Evolutionary conservation across 2,113 vertebrate species (phyloP).

Genomic region (Dipodomys ordii): DNA sequence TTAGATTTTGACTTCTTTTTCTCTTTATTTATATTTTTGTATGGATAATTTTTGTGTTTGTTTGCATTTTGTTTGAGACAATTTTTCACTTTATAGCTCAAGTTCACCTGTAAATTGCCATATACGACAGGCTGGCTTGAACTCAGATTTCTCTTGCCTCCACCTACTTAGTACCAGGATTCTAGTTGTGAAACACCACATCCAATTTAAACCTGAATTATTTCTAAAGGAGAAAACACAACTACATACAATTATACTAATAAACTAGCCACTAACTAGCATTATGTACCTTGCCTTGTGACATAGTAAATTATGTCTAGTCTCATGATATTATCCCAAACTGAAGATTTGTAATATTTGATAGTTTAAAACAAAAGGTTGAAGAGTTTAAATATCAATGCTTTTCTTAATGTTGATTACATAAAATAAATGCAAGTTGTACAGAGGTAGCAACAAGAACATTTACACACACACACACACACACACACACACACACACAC

Average conservation of each 20-base stretch:
- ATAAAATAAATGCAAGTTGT: neutral
- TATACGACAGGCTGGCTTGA: too few relatives aligned
- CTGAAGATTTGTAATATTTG: conserved; percentile 22
- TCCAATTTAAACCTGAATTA: neutral
- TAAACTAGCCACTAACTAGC: neutral
- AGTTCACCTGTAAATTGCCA: too few relatives aligned
- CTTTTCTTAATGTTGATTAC: conserved; percentile 5
- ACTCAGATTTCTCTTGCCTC: too few relatives aligned
- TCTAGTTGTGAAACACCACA: too few relatives aligned
- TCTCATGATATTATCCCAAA: neutral
- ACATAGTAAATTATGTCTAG: neutral
- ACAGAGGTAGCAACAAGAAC: neutral
- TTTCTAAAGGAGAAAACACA: neutral
- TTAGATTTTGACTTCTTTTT: neutral
- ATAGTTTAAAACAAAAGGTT: neutral
- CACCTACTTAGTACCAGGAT: too few relatives aligned
- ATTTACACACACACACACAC: neutral
- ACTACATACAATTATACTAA: neutral
- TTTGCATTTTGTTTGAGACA: too few relatives aligned
- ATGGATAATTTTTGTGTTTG: neutral
- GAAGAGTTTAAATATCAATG: neutral
- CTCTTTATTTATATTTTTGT: neutral
- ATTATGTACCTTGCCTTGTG: neutral
- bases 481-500: neutral
- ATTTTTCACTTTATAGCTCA: too few relatives aligned